Percentiles rank a stretch among this genome's conserved stretches.
Evolutionary conservation across 2,113 vertebrate genomes (phyloP).

Genomic region (Dromiciops gliroides): DNA sequence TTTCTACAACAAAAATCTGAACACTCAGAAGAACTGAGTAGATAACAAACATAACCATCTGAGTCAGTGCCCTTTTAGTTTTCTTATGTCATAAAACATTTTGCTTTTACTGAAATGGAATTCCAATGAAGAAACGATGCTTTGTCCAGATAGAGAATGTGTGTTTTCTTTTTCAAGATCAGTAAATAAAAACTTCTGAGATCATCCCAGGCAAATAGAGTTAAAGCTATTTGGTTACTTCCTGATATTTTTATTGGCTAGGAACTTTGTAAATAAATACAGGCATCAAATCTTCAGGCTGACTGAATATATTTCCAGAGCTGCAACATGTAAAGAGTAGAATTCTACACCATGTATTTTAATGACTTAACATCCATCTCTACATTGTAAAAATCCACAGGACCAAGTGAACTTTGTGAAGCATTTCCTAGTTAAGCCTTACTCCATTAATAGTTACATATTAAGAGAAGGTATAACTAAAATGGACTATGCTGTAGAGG

Average conservation of each 20-base stretch:
- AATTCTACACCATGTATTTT: background rate
- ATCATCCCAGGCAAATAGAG: conserved; percentile 49
- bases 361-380: background rate
- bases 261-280: conserved; percentile 55
- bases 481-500: background rate
- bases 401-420: background rate
- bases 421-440: background rate
- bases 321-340: background rate
- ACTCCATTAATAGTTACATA: background rate
- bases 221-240: conserved; percentile 58
- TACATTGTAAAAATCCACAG: background rate
- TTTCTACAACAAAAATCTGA: conserved; percentile 54
- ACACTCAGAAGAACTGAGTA: conserved; percentile 15
- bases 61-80: conserved; percentile 37
- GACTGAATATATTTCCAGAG: conserved; percentile 36
- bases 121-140: conserved; percentile 43
- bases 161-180: background rate
- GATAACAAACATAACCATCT: conserved; percentile 42
- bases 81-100: conserved; percentile 59
- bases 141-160: conserved; percentile 27
- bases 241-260: conserved; percentile 55
- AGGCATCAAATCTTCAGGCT: conserved; percentile 44
- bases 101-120: conserved; percentile 42
- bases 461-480: background rate
- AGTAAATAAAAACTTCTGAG: conserved; percentile 47